phyloP scores from a whole-genome alignment of 2,113 vertebrate genomes.

The Eira barbara region DNA sequence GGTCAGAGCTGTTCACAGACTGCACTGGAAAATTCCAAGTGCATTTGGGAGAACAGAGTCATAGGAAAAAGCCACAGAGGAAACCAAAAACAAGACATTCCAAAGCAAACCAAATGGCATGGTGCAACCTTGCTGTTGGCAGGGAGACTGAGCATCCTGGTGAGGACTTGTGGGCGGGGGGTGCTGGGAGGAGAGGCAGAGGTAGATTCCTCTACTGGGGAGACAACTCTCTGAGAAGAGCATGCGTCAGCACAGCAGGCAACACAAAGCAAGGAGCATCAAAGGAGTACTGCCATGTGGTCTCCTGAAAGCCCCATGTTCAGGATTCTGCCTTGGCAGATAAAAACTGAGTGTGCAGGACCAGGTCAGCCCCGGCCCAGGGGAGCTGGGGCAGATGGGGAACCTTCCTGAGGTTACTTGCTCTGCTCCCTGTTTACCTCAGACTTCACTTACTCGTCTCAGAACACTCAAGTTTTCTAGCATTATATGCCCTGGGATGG shows the following conservation, averaged over 20 bases:
- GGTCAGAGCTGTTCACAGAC: not conserved
- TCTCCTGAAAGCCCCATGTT: not conserved
- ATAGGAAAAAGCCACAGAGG: not conserved
- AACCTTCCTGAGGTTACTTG: not conserved
- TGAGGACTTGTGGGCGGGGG: not conserved
- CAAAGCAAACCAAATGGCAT: not conserved
- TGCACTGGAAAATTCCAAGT: not conserved
- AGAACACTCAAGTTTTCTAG: not conserved
- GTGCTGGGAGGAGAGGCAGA: not conserved
- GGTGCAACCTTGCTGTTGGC: not conserved
- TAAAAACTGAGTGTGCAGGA: not conserved
- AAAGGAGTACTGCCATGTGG: not conserved
- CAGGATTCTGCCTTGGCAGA: not conserved
- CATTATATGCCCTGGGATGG: too few relatives aligned
- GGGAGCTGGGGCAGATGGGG: rapidly evolving
- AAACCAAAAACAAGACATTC: not conserved
- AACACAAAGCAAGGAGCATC: not conserved
- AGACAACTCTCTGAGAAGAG: not conserved
- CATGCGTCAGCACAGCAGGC: not conserved
- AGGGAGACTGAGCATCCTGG: not conserved
- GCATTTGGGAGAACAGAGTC: not conserved
- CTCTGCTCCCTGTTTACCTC: not conserved
- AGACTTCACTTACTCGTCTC: not conserved
- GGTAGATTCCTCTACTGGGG: not conserved
- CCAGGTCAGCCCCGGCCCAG: rapidly evolving